These are phyloP conservation scores for Galbula dea DNA, from an alignment of 2,113 vertebrate genomes.

Conservation along the genomic window DNA sequence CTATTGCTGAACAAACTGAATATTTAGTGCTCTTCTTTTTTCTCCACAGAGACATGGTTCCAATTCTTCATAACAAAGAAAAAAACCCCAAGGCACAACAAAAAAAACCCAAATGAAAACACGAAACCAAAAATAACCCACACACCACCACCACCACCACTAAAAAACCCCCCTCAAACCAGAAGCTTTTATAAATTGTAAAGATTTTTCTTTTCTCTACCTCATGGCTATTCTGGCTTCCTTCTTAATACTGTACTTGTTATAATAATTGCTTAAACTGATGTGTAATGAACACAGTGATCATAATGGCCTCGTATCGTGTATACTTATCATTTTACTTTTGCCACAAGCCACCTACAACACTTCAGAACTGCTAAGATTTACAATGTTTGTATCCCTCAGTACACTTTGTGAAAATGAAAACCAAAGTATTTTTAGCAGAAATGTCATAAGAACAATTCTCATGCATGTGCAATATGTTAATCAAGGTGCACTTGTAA, in stretches of 20 bases:
- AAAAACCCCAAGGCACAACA: no score
- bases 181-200: neutral
- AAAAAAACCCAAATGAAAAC: no score
- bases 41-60: neutral
- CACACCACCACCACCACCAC: no score
- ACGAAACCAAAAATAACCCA: no score
- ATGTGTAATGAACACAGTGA: neutral
- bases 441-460: neutral
- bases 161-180: no score
- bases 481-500: neutral
- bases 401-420: neutral
- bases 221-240: neutral
- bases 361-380: neutral
- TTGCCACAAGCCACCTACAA: neutral
- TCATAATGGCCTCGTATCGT: neutral
- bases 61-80: neutral
- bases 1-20: neutral
- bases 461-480: neutral
- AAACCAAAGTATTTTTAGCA: neutral
- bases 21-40: neutral
- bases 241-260: neutral
- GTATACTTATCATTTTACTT: neutral
- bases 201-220: neutral
- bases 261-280: neutral
- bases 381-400: neutral